A percentile compares a stretch with the other conserved stretches of the same genome.
phyloP scores from a whole-genome alignment of 2,797 vertebrate species.

The Fringilla coelebs region DNA sequence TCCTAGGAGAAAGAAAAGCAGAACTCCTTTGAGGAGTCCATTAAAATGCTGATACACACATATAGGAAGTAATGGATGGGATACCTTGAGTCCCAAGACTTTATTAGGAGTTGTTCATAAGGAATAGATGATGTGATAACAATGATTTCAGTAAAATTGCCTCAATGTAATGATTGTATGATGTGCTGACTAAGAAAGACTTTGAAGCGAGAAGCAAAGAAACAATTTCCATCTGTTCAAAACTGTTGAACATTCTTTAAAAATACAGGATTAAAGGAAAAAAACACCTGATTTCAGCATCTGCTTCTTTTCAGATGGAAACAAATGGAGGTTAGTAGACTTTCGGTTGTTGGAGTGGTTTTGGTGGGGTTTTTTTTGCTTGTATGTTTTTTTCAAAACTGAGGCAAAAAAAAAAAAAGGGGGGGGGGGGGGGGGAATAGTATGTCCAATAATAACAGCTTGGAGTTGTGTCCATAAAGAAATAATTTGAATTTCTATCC shows the following conservation, averaged over 20 bases:
- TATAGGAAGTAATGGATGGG: not conserved
- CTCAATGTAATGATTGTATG: not conserved
- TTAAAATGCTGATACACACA: not conserved
- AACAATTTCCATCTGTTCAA: slow-evolving; percentile 55
- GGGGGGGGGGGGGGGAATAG: not conserved
- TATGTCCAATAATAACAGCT: not conserved
- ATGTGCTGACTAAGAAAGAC: slow-evolving; percentile 17
- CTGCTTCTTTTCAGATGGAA: slow-evolving; percentile 39
- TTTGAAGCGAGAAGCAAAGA: slow-evolving; percentile 40
- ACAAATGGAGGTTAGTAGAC: not conserved
- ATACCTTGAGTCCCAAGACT: not conserved
- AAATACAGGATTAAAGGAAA: slow-evolving; percentile 18
- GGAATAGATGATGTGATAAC: slow-evolving; percentile 49
- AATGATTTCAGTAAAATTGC: slow-evolving; percentile 41
- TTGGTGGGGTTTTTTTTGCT: not conserved
- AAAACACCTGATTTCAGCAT: slow-evolving; percentile 36
- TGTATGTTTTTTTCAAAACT: not conserved
- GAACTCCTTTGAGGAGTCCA: not conserved
- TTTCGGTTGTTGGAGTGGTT: not conserved
- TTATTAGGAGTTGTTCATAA: slow-evolving; percentile 3
- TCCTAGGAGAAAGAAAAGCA: not conserved
- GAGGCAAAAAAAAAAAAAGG: not conserved
- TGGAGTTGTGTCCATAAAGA: not conserved
- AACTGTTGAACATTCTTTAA: not conserved
- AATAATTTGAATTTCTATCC: not conserved